phyloP scores from a whole-genome alignment of 2,888 invertebrate species.

The Hyposoter didymator region DNA sequence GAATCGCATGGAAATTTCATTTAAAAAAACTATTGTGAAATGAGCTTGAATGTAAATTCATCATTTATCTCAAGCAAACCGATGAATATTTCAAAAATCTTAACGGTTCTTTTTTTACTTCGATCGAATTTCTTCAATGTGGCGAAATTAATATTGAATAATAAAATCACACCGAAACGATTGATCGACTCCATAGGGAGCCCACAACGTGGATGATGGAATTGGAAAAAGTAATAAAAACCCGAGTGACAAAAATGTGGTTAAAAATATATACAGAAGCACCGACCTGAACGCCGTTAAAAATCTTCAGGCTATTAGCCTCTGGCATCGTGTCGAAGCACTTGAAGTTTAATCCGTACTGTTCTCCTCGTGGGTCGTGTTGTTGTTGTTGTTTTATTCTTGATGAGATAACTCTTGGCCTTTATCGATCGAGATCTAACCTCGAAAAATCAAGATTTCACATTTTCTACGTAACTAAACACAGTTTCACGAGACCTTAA shows the following conservation, averaged over 20 bases:
- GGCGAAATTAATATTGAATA: background rate
- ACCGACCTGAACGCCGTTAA: slow-evolving; percentile 76
- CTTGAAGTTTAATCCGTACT: slow-evolving; percentile 58
- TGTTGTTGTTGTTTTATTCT: background rate
- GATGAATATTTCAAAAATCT: background rate
- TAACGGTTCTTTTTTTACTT: background rate
- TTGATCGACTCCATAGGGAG: background rate
- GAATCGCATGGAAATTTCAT: background rate
- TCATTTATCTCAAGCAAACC: background rate
- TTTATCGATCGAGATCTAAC: slow-evolving; percentile 20
- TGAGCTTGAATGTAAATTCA: background rate
- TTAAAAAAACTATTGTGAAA: background rate
- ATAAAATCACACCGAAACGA: background rate
- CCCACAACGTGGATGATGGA: background rate
- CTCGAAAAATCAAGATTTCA: slow-evolving; percentile 55
- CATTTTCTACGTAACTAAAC: slow-evolving; percentile 48
- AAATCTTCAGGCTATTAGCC: slow-evolving; percentile 74
- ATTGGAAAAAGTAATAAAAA: background rate
- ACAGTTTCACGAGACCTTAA: slow-evolving; percentile 14
- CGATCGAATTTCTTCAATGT: background rate
- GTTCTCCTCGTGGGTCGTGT: background rate
- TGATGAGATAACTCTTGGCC: slow-evolving; percentile 19
- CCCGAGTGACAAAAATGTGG: background rate
- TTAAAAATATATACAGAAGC: slow-evolving; percentile 17
- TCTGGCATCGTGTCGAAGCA: slow-evolving; percentile 74